Conservation (phyloP, 2,113 vertebrate genomes). For the Aspiorhynchus laticeps region DNA sequence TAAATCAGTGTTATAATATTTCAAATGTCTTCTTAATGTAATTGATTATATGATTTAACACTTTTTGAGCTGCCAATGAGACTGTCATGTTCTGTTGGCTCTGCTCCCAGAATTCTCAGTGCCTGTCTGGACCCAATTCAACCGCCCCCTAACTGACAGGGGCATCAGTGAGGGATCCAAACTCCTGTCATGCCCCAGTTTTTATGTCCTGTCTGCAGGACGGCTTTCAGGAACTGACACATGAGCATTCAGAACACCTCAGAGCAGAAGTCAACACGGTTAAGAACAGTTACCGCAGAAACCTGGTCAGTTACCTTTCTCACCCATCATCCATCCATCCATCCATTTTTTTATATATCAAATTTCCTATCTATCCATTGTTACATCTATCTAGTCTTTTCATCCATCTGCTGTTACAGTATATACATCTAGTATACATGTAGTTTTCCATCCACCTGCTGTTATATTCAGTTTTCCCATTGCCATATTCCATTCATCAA, state of each 20-base stretch:
- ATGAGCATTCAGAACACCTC: constrained; percentile 81
- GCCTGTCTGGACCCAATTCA: constrained; percentile 83
- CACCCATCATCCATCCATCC: not conserved
- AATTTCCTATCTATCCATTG: not conserved
- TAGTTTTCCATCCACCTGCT: not conserved
- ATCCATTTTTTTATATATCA: not conserved
- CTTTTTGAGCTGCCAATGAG: not conserved
- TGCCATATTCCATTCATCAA: too few species aligned
- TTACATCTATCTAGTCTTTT: not conserved
- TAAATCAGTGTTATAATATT: not conserved
- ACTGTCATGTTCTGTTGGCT: not conserved
- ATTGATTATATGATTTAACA: not conserved
- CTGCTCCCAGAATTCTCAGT: constrained; percentile 81
- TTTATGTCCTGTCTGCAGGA: constrained; percentile 83
- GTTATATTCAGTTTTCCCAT: too few species aligned
- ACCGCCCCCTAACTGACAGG: constrained; percentile 76
- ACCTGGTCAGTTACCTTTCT: constrained; percentile 71
- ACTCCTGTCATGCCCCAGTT: constrained; percentile 66
- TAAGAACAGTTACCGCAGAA: constrained; percentile 81
- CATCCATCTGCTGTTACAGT: not conserved
- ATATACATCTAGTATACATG: not conserved
- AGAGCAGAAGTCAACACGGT: constrained; percentile 77
- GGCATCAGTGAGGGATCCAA: constrained; percentile 71
- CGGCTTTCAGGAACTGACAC: constrained; percentile 80
- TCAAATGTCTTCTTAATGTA: not conserved